These are phyloP conservation scores for Benitochromis conjunctus DNA, from an alignment of 2,113 vertebrate genomes.

Conservation along the genomic window DNA sequence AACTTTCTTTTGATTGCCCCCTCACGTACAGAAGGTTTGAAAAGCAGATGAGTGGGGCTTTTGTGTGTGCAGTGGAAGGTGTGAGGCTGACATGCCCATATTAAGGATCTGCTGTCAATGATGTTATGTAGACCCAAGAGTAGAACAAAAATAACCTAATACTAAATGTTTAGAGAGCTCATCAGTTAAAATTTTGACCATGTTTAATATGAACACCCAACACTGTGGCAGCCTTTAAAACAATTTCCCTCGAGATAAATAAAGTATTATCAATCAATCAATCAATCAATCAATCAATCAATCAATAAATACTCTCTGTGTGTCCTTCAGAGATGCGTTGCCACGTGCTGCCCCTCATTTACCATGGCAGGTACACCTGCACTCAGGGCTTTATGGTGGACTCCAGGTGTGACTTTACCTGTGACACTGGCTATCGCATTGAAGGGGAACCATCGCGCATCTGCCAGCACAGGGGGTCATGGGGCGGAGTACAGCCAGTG, in stretches of 20 bases:
- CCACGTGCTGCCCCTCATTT: slow-evolving; percentile 76
- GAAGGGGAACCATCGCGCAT: slow-evolving; percentile 82
- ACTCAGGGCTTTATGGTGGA: slow-evolving; percentile 80
- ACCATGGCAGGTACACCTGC: slow-evolving; percentile 84
- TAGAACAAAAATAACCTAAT: fast-evolving
- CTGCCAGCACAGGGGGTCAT: slow-evolving; percentile 81
- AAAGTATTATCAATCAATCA: too few species aligned
- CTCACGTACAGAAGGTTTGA: not conserved
- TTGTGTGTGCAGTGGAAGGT: not conserved
- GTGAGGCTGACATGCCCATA: not conserved
- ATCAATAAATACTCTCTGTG: fast-evolving
- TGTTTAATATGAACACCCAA: not conserved
- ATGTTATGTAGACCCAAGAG: not conserved
- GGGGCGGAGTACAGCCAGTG: slow-evolving; percentile 86
- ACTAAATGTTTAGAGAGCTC: not conserved
- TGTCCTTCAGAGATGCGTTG: slow-evolving; percentile 82
- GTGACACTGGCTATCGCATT: slow-evolving; percentile 82
- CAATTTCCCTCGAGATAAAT: too few species aligned
- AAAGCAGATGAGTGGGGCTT: not conserved
- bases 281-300: too few species aligned
- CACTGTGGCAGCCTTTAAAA: too few species aligned
- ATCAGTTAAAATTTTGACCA: not conserved
- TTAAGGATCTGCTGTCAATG: not conserved
- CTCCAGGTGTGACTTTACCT: slow-evolving; percentile 89
- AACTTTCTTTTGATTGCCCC: fast-evolving